These are phyloP conservation scores for Ypsolopha scabrella DNA, from an alignment of 2,888 invertebrate species.

Conservation along the genomic window DNA sequence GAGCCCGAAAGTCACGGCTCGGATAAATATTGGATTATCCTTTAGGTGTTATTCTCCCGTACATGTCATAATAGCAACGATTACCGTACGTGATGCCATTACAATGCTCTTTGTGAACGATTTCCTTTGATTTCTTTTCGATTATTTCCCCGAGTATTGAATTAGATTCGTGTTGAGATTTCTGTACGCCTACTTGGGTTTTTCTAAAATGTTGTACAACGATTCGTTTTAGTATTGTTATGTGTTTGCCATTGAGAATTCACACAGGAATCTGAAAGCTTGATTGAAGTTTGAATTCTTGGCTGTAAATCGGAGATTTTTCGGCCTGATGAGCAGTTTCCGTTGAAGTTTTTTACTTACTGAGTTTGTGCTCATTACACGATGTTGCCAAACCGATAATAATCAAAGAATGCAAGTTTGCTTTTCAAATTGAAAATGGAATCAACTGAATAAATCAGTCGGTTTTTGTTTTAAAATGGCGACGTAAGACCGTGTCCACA, in stretches of 20 bases:
- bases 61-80: constrained; percentile 66
- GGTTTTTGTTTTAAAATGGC: too few species aligned
- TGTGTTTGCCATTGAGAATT: constrained; percentile 4
- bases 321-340: too few species aligned
- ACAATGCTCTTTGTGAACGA: constrained; percentile 51
- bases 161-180: constrained; percentile 37
- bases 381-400: too few species aligned
- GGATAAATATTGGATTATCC: constrained; percentile 6
- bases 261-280: too few species aligned
- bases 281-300: too few species aligned
- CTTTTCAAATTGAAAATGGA: too few species aligned
- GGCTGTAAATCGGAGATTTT: too few species aligned
- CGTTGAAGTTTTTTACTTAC: too few species aligned
- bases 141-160: constrained; percentile 52
- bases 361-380: too few species aligned
- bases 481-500: too few species aligned
- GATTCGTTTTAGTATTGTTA: constrained; percentile 15
- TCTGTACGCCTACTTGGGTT: constrained; percentile 40
- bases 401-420: too few species aligned
- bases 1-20: constrained; percentile 10
- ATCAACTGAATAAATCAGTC: too few species aligned
- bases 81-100: constrained; percentile 68
- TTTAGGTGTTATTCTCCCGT: constrained; percentile 60
- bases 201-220: constrained; percentile 24
- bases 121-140: constrained; percentile 53